Conservation (phyloP, 2,888 invertebrate species). For the Calameuta filiformis region DNA sequence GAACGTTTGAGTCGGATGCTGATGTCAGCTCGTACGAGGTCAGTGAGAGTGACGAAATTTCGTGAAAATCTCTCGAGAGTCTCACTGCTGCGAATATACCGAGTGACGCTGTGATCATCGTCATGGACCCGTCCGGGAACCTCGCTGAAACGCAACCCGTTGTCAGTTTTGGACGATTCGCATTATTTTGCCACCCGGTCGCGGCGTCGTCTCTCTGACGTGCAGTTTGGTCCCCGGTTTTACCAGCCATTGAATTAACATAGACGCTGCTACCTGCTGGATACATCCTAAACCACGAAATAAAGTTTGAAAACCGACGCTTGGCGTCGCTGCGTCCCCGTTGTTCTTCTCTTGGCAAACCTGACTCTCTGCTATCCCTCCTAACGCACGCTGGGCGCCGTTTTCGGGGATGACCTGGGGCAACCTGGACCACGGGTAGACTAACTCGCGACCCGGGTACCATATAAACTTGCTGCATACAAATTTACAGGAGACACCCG, state of each 20-base stretch:
- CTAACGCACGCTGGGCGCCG: not conserved
- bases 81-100: too few species aligned
- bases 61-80: too few species aligned
- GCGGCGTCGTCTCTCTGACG: not conserved
- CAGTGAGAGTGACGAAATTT: too few species aligned
- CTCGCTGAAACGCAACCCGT: not conserved
- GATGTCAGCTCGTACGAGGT: too few species aligned
- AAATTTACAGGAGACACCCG: constrained; percentile 39
- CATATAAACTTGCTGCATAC: constrained; percentile 49
- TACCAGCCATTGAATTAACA: constrained; percentile 25
- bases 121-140: too few species aligned
- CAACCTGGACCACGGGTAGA: constrained; percentile 19
- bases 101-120: too few species aligned
- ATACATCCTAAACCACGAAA: constrained; percentile 11
- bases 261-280: constrained; percentile 7
- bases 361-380: not conserved
- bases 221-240: too few species aligned
- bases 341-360: not conserved
- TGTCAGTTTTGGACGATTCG: not conserved
- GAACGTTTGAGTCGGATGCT: too few species aligned
- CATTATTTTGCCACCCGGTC: not conserved
- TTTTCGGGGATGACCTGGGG: not conserved
- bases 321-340: too few species aligned
- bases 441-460: constrained; percentile 41
- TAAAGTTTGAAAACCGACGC: constrained; percentile 16